phyloP scores from a whole-genome alignment of 30 jellyfish, hydroid and myxozoan genomes.

The Euphysa ruthae region DNA sequence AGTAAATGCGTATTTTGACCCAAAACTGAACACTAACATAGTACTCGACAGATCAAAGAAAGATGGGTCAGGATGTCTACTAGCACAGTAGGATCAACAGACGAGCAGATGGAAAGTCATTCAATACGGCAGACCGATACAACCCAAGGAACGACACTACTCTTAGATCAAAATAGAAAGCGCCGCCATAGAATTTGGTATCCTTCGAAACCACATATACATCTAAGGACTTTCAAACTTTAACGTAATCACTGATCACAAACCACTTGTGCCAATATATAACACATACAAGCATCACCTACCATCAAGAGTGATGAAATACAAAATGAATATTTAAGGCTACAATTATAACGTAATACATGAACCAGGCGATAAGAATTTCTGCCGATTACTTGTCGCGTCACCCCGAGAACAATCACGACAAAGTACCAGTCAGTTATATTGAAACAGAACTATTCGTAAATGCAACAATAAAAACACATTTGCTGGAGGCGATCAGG shows the following conservation, averaged over 20 bases:
- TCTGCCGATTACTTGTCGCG: constrained; percentile 41
- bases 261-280: constrained; percentile 18
- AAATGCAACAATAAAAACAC: neutral
- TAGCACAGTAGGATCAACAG: neutral
- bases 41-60: neutral
- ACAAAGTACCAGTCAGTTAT: neutral
- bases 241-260: constrained; percentile 20
- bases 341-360: constrained; percentile 15
- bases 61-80: constrained; percentile 19
- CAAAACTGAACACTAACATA: neutral
- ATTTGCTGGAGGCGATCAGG: neutral
- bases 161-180: constrained; percentile 3
- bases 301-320: constrained; percentile 22
- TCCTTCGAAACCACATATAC: neutral
- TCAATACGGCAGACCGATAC: constrained; percentile 29
- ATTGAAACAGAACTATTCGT: neutral
- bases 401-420: constrained; percentile 17
- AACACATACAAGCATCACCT: constrained; percentile 18
- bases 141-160: neutral
- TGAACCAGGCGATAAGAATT: constrained; percentile 3
- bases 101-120: constrained; percentile 7
- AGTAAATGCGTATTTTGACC: constrained; percentile 5
- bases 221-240: too few species aligned
- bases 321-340: constrained; percentile 22
- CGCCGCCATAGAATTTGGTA: neutral